Evolutionary conservation across 2,888 invertebrate species (phyloP), one percentile per base, ranked within the genome.

Genomic region (Teinopalpus imperialis): DNA sequence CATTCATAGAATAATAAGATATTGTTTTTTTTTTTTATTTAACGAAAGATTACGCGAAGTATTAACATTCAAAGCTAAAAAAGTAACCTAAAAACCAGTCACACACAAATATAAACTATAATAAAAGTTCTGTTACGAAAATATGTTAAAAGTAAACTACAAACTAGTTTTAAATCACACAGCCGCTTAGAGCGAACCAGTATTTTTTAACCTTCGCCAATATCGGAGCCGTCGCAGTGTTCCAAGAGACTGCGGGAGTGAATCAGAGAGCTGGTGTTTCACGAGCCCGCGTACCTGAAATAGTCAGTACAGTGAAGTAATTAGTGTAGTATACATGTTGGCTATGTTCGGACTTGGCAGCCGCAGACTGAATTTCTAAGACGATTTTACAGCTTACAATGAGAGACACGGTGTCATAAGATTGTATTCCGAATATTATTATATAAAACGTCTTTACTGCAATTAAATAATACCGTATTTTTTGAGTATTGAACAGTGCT

Each of bases 191-290:
- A 27, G 26, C 26, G 30, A 24, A 37, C 31, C 16, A 31, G 23
- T 18, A 13, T 24, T 37, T 9, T 39, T 55, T 59, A 61, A 69
- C 85, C 85, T 85, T 83, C 83, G 63, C 66, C 57, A 62, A 62
- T 71, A 69, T 72, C 67, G 63, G 68, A 69, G 60, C 61, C 73
- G 79, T 85, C 69, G 81, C 81, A 85, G 83, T 74, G 72, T 71
- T 69, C 69, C 65, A 65, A 63, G 61, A 57, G 66, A 52, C 63
- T 68, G 59, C 60, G 62, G 66, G 63, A 63, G 72, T 83, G 86
- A 83, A 77, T 79, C 82, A 79, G 80, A 77, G 62, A 72, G 73
- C 63, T 70, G 65, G 70, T 69, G 67, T 71, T 78, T 74, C 73
- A 74, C 69, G 67, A 69, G 72, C 60, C 66, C 59, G 62, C 63